These are phyloP conservation scores for Cololabis saira DNA, from an alignment of 2,113 vertebrate genomes.

Conservation along the genomic window DNA sequence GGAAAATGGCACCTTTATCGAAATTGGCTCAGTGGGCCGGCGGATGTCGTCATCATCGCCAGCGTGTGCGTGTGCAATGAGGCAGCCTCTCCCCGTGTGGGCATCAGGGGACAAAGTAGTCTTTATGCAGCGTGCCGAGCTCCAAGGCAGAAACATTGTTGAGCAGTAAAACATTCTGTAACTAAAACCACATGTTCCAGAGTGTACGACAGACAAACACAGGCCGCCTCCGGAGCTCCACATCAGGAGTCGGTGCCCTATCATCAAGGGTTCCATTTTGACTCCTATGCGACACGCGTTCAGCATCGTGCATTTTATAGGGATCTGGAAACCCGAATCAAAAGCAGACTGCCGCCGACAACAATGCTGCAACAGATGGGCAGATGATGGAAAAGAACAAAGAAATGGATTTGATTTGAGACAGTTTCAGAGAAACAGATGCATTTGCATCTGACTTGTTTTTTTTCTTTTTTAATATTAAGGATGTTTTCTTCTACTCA, in stretches of 20 bases:
- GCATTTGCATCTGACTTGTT: conserved; percentile 40
- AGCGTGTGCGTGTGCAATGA: conserved; percentile 31
- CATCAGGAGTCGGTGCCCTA: conserved; percentile 69
- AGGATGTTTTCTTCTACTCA: not conserved
- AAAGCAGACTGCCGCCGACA: conserved; percentile 64
- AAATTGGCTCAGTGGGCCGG: conserved; percentile 42
- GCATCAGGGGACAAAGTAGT: conserved; percentile 83
- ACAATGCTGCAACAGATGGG: conserved; percentile 34
- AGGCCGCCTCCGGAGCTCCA: conserved; percentile 65
- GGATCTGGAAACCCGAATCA: conserved; percentile 73
- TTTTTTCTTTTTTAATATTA: not conserved
- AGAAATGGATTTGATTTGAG: conserved; percentile 25
- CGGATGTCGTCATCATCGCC: conserved; percentile 69
- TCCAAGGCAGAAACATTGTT: conserved; percentile 84
- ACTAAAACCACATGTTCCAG: conserved; percentile 84
- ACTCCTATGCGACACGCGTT: conserved; percentile 65
- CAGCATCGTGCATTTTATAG: conserved; percentile 69
- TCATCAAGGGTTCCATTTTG: conserved; percentile 63
- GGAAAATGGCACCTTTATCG: conserved; percentile 59
- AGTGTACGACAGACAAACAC: conserved; percentile 76
- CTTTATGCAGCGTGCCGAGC: conserved; percentile 82
- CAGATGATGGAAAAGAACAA: conserved; percentile 10
- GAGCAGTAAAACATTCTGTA: conserved; percentile 84
- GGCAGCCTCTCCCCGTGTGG: conserved; percentile 72
- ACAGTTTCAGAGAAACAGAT: conserved; percentile 48